Percentiles rank a stretch among this genome's conserved stretches.
These are phyloP conservation scores for Tadarida brasiliensis DNA, from an alignment of 2,797 vertebrate genomes.

Conservation along the genomic window DNA sequence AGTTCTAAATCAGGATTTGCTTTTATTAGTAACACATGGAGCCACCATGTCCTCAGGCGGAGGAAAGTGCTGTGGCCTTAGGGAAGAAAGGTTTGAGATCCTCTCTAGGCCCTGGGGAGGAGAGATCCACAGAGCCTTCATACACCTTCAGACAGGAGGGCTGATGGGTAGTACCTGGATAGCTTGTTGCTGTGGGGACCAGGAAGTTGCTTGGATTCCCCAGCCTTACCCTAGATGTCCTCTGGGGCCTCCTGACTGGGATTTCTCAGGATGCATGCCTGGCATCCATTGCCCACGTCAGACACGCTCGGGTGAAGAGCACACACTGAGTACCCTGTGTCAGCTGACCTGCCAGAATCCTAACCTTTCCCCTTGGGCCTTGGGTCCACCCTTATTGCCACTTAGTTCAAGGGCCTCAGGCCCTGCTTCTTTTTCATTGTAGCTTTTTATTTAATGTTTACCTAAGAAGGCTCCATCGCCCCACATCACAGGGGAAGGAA, in stretches of 20 bases:
- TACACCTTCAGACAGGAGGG: background rate
- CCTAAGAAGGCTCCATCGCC: background rate
- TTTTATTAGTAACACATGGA: conserved; percentile 54
- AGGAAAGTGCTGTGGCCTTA: background rate
- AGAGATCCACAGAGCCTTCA: background rate
- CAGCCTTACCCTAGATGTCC: background rate
- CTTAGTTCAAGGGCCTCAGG: background rate
- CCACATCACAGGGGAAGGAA: background rate
- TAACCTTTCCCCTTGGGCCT: background rate
- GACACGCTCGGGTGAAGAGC: background rate
- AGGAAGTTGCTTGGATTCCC: background rate
- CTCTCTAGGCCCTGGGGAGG: background rate
- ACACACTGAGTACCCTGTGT: background rate
- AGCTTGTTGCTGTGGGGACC: background rate
- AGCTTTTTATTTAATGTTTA: conserved; percentile 33
- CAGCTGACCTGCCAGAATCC: background rate
- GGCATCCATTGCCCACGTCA: background rate
- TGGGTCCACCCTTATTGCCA: background rate
- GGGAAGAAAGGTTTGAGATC: background rate
- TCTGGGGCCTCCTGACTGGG: background rate
- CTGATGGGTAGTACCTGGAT: background rate
- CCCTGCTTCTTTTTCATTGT: background rate
- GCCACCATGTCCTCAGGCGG: background rate
- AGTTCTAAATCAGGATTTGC: conserved; percentile 67
- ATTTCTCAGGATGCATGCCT: background rate